A percentile compares a stretch with the other conserved stretches of the same genome.
These are phyloP conservation scores for Melanostigma gelatinosum DNA, from an alignment of 2,113 vertebrate species.

Conservation along the genomic window DNA sequence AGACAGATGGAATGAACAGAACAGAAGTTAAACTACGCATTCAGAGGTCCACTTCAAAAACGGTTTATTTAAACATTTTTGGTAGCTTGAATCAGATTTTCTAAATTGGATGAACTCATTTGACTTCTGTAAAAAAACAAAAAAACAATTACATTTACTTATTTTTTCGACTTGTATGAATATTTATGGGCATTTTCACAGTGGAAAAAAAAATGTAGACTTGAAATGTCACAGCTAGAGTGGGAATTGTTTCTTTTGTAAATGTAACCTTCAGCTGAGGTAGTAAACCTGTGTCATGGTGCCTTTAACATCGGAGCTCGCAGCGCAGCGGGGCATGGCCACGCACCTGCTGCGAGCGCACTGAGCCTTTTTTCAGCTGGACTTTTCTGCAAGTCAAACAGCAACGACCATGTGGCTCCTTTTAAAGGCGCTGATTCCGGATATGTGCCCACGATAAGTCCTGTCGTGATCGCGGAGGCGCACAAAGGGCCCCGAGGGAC, in stretches of 20 bases:
- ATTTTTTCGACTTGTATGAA: background rate
- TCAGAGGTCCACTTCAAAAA: background rate
- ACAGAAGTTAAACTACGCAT: background rate
- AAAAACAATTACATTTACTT: too few relatives aligned
- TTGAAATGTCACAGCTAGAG: background rate
- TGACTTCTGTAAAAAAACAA: too few relatives aligned
- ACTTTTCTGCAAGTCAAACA: conserved; percentile 32
- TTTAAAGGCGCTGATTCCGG: conserved; percentile 22
- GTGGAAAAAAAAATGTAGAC: fast-evolving
- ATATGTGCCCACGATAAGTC: conserved; percentile 27
- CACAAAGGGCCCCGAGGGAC: conserved; percentile 46
- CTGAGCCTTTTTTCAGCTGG: conserved; percentile 19
- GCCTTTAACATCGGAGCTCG: conserved; percentile 53
- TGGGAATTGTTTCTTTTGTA: background rate
- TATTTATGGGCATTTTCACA: background rate
- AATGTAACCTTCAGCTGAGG: conserved; percentile 3
- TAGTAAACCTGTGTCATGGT: conserved; percentile 37
- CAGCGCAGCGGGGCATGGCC: conserved; percentile 13
- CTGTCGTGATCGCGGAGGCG: conserved; percentile 26
- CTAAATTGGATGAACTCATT: too few relatives aligned
- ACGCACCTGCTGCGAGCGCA: conserved; percentile 71
- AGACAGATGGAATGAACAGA: too few relatives aligned
- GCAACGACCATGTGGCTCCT: conserved; percentile 11
- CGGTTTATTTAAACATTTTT: too few relatives aligned
- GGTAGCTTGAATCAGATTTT: too few relatives aligned